Evolutionary conservation across 2,113 vertebrate species (phyloP).

Genomic region (Apeltes quadracus): DNA sequence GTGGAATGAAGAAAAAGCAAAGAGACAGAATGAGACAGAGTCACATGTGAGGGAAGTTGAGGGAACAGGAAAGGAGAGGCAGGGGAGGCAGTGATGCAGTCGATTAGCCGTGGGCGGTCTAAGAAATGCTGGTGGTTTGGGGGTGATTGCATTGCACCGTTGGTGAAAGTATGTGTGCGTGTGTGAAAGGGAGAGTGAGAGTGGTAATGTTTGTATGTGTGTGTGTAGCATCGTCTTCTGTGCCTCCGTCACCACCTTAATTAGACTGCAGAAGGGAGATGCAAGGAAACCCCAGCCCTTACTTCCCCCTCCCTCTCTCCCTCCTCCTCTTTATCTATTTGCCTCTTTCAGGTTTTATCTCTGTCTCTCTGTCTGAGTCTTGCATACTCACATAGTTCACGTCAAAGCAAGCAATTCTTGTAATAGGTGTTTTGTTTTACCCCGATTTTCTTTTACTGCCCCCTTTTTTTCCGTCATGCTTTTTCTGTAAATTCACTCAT

Average conservation of each 20-base stretch:
- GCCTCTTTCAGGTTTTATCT: slow-evolving; percentile 12
- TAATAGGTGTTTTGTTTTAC: slow-evolving; percentile 27
- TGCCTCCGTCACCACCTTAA: slow-evolving; percentile 63
- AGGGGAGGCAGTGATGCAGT: slow-evolving; percentile 50
- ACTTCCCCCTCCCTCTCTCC: slow-evolving; percentile 34
- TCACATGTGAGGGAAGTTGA: slow-evolving; percentile 39
- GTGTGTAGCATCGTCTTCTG: slow-evolving; percentile 32
- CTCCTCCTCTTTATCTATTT: slow-evolving; percentile 34
- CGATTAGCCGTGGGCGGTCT: slow-evolving; percentile 56
- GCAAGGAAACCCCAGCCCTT: slow-evolving; percentile 71
- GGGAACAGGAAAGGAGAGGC: slow-evolving; percentile 39
- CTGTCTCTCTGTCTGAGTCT: slow-evolving; percentile 33
- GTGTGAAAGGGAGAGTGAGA: not conserved
- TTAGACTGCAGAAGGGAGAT: slow-evolving; percentile 54
- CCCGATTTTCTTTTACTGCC: not conserved
- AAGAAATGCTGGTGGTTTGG: slow-evolving; percentile 47
- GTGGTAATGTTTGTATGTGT: not conserved
- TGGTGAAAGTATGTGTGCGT: slow-evolving; percentile 9
- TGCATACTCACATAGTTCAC: slow-evolving; percentile 38
- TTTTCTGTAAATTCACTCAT: not conserved
- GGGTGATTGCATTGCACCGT: slow-evolving; percentile 26
- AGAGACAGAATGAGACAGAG: slow-evolving; percentile 18
- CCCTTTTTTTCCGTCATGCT: slow-evolving; percentile 4
- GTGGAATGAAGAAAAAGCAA: not conserved
- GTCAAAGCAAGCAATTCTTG: slow-evolving; percentile 29